Conservation (phyloP, 2,888 invertebrate genomes). For the Pristionchus japonicus region DNA sequence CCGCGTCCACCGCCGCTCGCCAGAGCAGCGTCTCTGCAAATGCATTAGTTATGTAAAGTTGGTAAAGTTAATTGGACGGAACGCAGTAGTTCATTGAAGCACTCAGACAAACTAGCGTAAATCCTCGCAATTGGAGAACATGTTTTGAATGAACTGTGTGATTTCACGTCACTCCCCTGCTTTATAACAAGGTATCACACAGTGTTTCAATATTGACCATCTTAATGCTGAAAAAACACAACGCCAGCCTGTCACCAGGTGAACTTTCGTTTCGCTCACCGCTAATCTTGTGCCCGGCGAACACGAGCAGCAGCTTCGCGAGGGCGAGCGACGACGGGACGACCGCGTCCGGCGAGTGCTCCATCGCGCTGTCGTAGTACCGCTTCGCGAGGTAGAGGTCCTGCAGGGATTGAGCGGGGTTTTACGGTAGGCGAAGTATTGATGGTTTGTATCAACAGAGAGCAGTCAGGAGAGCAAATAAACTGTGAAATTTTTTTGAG, state of each 20-base stretch:
- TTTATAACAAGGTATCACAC: neutral
- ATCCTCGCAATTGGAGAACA: too few species aligned
- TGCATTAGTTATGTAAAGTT: neutral
- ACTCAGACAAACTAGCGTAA: too few species aligned
- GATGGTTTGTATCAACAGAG: too few species aligned
- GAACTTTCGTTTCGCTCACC: neutral
- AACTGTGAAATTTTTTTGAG: too few species aligned
- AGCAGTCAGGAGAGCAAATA: too few species aligned
- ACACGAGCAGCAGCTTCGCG: slow-evolving; percentile 85
- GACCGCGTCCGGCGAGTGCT: slow-evolving; percentile 91
- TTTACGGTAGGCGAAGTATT: slow-evolving; percentile 1
- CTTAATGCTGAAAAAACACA: neutral
- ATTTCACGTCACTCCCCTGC: neutral
- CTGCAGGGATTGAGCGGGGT: slow-evolving; percentile 69
- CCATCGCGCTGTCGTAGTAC: slow-evolving; percentile 94
- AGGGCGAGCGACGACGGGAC: slow-evolving; percentile 93
- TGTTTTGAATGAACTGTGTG: neutral
- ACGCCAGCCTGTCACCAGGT: neutral
- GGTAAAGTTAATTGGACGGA: too few species aligned
- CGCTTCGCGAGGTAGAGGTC: slow-evolving; percentile 96
- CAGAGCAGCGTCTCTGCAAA: slow-evolving; percentile 43
- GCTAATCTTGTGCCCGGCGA: slow-evolving; percentile 77
- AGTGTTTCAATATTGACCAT: neutral
- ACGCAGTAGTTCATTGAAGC: too few species aligned
- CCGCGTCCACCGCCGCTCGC: neutral